phyloP scores from a whole-genome alignment of 2,888 invertebrate genomes.

The Trissonchulus latispiculum region DNA sequence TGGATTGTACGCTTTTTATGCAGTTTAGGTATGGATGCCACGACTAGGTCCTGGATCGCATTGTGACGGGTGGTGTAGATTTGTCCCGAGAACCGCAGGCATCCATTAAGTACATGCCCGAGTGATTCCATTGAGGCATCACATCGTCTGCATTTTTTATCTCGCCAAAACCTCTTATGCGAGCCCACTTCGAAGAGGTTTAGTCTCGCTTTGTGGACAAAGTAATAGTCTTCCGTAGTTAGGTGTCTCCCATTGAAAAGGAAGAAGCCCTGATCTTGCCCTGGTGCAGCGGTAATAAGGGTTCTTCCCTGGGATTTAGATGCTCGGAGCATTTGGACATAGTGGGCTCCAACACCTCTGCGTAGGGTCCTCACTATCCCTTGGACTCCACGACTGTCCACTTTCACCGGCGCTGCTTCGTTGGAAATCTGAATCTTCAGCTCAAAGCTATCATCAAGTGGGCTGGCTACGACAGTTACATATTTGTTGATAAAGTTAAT shows the following conservation, averaged over 20 bases:
- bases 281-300: not conserved
- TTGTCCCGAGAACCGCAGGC: no score
- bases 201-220: not conserved
- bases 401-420: not conserved
- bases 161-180: no score
- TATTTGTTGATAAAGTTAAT: not conserved
- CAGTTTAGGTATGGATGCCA: no score
- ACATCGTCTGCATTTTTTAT: no score
- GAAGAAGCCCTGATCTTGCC: not conserved
- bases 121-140: no score
- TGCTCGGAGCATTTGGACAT: not conserved
- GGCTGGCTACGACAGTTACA: not conserved
- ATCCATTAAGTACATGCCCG: no score
- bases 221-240: not conserved
- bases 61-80: no score
- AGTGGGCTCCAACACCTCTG: not conserved
- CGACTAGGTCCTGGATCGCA: no score
- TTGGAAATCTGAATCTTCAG: not conserved
- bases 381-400: not conserved
- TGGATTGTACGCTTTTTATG: no score
- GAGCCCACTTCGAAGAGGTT: no score
- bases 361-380: not conserved
- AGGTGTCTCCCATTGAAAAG: not conserved
- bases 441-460: not conserved
- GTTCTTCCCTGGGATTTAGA: not conserved